A percentile compares a stretch with the other conserved stretches of the same genome.
These are phyloP conservation scores for Sebastes paucispinis DNA, from an alignment of 2,797 vertebrate species.

Conservation along the genomic window DNA sequence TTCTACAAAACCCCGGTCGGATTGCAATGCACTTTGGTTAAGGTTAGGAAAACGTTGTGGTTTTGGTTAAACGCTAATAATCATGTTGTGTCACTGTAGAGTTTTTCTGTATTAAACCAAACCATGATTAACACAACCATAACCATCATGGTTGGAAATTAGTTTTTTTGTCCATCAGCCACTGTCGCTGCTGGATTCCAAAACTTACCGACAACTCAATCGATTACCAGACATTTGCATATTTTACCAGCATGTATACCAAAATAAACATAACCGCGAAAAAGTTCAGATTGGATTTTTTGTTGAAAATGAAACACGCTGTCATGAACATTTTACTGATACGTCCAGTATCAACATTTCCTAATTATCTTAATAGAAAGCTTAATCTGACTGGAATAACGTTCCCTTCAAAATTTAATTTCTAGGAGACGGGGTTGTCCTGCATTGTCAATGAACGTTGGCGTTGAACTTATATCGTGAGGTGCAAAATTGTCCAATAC, in stretches of 20 bases:
- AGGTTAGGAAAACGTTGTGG: background rate
- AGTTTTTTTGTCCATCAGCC: fast-evolving
- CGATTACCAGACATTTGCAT: background rate
- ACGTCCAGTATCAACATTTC: background rate
- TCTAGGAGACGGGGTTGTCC: background rate
- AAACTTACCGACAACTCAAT: background rate
- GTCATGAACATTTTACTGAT: background rate
- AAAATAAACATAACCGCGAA: background rate
- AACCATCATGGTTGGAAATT: background rate
- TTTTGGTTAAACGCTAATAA: background rate
- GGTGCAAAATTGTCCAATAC: too few species aligned
- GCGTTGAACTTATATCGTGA: background rate
- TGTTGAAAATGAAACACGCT: background rate
- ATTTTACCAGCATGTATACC: background rate
- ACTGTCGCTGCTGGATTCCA: background rate
- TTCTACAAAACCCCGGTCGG: too few species aligned
- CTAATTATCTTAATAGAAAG: too few species aligned
- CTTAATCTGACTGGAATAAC: too few species aligned
- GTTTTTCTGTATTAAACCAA: background rate
- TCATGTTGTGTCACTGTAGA: background rate
- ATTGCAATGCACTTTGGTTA: background rate
- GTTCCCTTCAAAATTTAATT: background rate
- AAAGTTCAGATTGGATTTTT: background rate
- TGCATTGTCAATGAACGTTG: background rate
- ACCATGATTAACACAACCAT: background rate